Conservation (phyloP, 2,797 vertebrate genomes). For the Acanthiza pusilla region DNA sequence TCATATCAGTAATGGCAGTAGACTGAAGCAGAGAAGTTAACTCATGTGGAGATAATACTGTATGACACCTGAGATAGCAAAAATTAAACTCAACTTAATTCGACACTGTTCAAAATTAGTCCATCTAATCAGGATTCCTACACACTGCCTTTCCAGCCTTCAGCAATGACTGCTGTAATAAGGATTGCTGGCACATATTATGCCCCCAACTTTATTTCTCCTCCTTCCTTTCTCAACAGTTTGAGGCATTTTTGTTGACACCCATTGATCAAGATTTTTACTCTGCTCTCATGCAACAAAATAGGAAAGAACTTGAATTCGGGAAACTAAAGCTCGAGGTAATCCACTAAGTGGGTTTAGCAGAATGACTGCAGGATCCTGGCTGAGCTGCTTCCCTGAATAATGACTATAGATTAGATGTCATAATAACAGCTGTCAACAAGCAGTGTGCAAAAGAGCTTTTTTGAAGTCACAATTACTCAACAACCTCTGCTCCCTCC, state of each 20-base stretch:
- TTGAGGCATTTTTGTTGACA: neutral
- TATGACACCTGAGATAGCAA: neutral
- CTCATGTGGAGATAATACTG: neutral
- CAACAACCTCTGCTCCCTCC: neutral
- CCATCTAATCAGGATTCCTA: neutral
- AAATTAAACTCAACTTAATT: neutral
- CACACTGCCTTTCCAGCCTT: neutral
- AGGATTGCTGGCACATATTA: neutral
- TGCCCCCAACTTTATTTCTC: neutral
- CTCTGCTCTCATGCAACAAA: neutral
- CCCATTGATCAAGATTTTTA: neutral
- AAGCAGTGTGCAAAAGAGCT: neutral
- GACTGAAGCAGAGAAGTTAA: neutral
- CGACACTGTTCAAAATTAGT: neutral
- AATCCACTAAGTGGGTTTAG: neutral
- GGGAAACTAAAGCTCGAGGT: neutral
- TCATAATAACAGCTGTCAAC: conserved; percentile 34
- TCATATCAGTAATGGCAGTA: neutral
- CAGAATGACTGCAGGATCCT: neutral
- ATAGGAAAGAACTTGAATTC: neutral
- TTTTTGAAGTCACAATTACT: conserved; percentile 28
- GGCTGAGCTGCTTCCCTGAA: neutral
- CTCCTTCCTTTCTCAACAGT: neutral
- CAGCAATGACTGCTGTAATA: neutral
- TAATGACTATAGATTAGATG: neutral